phyloP scores from a whole-genome alignment of 2,797 vertebrate genomes.

The Pampus argenteus region DNA sequence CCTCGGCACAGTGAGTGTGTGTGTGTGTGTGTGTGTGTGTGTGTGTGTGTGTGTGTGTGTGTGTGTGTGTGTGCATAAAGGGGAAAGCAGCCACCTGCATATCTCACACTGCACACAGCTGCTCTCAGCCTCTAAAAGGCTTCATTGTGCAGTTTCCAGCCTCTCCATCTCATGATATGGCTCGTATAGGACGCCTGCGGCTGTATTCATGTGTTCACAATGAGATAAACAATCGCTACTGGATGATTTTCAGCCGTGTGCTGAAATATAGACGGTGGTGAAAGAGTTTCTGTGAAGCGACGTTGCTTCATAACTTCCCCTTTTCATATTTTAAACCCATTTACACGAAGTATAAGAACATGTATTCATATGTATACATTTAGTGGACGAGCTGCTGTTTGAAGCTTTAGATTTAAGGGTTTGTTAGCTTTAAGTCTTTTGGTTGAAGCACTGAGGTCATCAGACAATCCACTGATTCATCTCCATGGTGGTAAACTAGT shows the following conservation, averaged over 20 bases:
- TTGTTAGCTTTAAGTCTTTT: not conserved
- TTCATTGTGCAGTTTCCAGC: slow-evolving; percentile 21
- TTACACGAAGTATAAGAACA: slow-evolving; percentile 1
- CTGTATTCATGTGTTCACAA: not conserved
- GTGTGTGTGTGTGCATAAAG: slow-evolving; percentile 25
- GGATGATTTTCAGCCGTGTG: not conserved
- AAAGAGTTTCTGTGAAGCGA: slow-evolving; percentile 46
- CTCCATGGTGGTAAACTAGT: not conserved
- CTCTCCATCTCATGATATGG: no score
- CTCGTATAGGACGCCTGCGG: no score
- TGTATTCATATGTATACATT: no score
- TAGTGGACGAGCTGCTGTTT: no score
- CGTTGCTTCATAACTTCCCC: slow-evolving; percentile 40
- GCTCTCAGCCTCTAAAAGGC: slow-evolving; percentile 30
- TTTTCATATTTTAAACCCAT: slow-evolving; percentile 27
- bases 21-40: slow-evolving; percentile 13
- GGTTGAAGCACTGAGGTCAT: not conserved
- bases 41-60: not conserved
- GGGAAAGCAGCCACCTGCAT: slow-evolving; percentile 62
- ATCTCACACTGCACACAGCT: slow-evolving; percentile 46
- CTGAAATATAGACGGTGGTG: slow-evolving; percentile 34
- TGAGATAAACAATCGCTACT: not conserved
- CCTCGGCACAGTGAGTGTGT: not conserved
- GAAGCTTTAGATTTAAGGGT: not conserved
- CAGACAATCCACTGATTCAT: not conserved